Base-by-base conservation (phyloP, 1,140 invertebrate species). In the Leptestheria dahalacensis region DNA sequence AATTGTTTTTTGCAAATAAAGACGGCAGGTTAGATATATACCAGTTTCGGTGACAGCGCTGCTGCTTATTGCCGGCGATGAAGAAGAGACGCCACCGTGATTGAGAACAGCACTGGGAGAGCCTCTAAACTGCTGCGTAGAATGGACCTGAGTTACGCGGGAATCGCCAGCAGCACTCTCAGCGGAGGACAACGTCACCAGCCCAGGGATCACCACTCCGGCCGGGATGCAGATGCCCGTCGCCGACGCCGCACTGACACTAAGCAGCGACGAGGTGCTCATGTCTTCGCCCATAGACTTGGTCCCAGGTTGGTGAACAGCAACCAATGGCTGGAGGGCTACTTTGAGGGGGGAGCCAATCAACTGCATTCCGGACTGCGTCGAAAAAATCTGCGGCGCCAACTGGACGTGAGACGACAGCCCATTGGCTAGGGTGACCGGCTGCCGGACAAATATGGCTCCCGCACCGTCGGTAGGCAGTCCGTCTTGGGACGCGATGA, bases 201-300 rank as follows among this genome's bases (percentile, higher is more conserved):
- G 48, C 33, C 58, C 48, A 23, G 58, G 58, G 33, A 60, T 60
- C 25, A 60, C 58, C 46, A 60, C 49, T 12, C 58, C 58, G 3
- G 58, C 47, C 58, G 58, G 58, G 51, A 49, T 60, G 28, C 58
- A 60, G 48, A 60, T 51, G 20, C 47, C 51, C 15, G 58, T 51
- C 3, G 47, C 26, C 26, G 53, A 18, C 3, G 26, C 33, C 3
- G 23, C 49, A 10, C 48, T 21, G 18, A 48, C 58, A 49, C 52
- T 60, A 21, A 60, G 29, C 49, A 60, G 48, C n/a, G 48, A 50
- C 23, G 57, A 20, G 41, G 48, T 20, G 6, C 12, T 18, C 6
- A 55, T 33, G 21, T 55, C 53, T 29, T 55, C 53, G n/a, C 53
- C n/a, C 15, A 15, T 55, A 15, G 9, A 21, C 23, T 1, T 1